A percentile compares a stretch with the other conserved stretches of the same genome.
Conservation (phyloP, 2,888 invertebrate species). For the Hecatera dysodea region DNA sequence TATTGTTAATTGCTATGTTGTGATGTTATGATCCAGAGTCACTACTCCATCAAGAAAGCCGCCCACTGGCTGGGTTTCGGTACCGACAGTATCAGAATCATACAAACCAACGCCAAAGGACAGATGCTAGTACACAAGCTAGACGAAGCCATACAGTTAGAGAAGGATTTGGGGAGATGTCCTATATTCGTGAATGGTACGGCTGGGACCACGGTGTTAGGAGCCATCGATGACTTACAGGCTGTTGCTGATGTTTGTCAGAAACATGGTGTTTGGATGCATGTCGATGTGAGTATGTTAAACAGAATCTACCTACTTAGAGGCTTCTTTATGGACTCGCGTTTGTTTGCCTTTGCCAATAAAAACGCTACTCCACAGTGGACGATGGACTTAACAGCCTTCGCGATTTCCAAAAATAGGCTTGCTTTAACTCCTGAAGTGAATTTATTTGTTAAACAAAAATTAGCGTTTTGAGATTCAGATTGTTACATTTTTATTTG, state of each 20-base stretch:
- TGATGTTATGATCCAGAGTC: conserved; percentile 86
- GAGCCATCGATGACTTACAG: conserved; percentile 94
- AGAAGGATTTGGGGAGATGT: conserved; percentile 84
- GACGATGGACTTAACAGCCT: too few species aligned
- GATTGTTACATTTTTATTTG: background rate
- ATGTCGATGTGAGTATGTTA: conserved; percentile 93
- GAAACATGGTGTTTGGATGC: conserved; percentile 94
- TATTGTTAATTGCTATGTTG: too few species aligned
- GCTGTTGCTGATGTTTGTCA: conserved; percentile 93
- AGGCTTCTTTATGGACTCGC: too few species aligned
- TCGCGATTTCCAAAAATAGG: too few species aligned
- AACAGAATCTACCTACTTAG: too few species aligned
- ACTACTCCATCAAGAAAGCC: conserved; percentile 96
- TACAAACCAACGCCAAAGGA: conserved; percentile 93
- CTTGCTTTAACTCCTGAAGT: too few species aligned
- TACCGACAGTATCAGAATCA: conserved; percentile 92
- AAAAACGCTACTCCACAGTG: too few species aligned
- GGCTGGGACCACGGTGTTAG: conserved; percentile 95
- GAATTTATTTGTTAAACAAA: too few species aligned
- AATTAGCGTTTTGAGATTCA: too few species aligned
- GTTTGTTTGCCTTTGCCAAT: too few species aligned
- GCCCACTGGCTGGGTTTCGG: conserved; percentile 97
- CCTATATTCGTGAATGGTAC: conserved; percentile 94
- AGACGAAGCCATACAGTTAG: conserved; percentile 89
- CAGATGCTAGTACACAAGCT: conserved; percentile 92